These are phyloP conservation scores for Dipodomys merriami DNA, from an alignment of 2,113 vertebrate species.

Conservation along the genomic window DNA sequence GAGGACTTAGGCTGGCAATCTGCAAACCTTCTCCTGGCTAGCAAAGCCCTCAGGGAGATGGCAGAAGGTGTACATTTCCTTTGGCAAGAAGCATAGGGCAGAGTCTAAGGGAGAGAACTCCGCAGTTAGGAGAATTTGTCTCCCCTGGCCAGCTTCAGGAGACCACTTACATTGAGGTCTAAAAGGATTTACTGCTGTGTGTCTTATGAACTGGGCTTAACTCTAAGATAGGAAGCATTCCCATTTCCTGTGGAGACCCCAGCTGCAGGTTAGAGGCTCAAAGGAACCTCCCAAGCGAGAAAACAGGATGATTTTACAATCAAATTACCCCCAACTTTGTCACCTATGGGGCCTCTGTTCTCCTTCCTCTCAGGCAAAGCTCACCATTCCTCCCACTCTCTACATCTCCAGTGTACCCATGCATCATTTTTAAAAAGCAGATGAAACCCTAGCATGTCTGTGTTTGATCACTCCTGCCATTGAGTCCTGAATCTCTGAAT, in stretches of 20 bases:
- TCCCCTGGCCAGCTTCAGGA: background rate
- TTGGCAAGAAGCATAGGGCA: no score
- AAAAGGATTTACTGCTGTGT: background rate
- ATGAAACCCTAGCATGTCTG: background rate
- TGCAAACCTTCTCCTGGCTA: no score
- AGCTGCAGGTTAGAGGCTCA: background rate
- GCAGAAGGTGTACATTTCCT: no score
- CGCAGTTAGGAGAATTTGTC: no score
- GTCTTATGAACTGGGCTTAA: background rate
- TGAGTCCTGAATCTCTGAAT: background rate
- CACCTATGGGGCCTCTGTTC: background rate
- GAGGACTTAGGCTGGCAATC: background rate
- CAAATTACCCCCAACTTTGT: background rate
- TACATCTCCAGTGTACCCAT: background rate
- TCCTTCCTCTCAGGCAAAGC: background rate
- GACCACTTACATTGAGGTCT: no score
- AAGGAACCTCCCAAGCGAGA: background rate
- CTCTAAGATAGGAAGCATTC: background rate
- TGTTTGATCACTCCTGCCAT: background rate
- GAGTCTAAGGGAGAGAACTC: fast-evolving
- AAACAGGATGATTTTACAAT: background rate
- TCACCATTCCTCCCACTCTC: background rate
- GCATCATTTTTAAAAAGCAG: background rate
- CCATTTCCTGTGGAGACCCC: background rate
- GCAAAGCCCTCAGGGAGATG: background rate